Conservation (phyloP, 1,140 invertebrate species). For the Drosophila ironensis region DNA sequence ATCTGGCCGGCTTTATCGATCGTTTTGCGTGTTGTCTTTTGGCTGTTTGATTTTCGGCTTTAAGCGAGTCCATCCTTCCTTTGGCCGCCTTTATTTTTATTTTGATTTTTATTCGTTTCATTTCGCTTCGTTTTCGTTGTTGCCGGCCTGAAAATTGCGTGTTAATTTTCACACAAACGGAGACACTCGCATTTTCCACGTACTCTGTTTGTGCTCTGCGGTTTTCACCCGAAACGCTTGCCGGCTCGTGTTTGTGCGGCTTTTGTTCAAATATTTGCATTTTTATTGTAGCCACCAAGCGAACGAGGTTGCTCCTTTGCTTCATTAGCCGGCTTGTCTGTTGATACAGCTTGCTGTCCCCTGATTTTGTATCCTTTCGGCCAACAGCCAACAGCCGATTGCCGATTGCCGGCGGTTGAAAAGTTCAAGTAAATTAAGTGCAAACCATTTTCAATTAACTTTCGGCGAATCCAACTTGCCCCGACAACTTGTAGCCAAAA, state of each 20-base stretch:
- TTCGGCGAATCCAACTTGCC: constrained; percentile 51
- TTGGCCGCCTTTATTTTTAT: constrained; percentile 18
- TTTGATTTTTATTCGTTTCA: constrained; percentile 56
- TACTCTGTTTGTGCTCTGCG: constrained; percentile 63
- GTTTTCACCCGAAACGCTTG: constrained; percentile 31
- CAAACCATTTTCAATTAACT: constrained; percentile 74
- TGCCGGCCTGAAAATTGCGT: constrained; percentile 62
- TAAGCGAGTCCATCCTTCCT: constrained; percentile 56
- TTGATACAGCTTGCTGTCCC: constrained; percentile 38
- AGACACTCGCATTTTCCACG: constrained; percentile 50
- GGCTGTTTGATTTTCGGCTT: constrained; percentile 73
- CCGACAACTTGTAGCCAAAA: constrained; percentile 61
- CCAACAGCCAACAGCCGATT: too few relatives aligned
- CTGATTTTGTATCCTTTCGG: constrained; percentile 24
- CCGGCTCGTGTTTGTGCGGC: constrained; percentile 40
- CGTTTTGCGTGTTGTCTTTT: constrained; percentile 67
- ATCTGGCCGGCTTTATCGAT: constrained; percentile 57
- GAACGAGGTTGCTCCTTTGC: constrained; percentile 33
- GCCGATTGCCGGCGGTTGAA: constrained; percentile 9
- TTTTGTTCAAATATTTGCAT: constrained; percentile 73
- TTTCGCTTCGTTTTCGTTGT: constrained; percentile 17
- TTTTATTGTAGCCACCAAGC: constrained; percentile 61
- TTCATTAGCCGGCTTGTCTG: constrained; percentile 63
- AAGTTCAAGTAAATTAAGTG: constrained; percentile 70
- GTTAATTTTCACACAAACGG: constrained; percentile 75